Base-by-base conservation (phyloP, 2,113 vertebrate species). In the Equus quagga region DNA sequence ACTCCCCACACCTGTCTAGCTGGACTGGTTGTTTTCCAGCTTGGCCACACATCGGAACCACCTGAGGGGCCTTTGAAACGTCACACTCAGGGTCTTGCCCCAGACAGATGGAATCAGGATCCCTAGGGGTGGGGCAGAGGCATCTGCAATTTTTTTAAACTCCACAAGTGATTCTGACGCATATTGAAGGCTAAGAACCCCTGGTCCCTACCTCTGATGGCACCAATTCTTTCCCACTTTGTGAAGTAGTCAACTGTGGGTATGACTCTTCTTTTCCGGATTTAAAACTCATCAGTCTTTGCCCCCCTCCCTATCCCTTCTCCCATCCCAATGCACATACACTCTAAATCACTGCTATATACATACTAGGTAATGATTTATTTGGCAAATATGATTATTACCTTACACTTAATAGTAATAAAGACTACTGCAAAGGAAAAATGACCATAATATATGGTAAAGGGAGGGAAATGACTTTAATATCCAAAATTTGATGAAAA, bases 391-490 rank as follows among this genome's bases (percentile, higher is more conserved):
- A 17, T 31, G 69, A 79, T n/a, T 36, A 73, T 54, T 28, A 58
- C 15, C 28, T 36, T 44, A 28, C 12, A 44, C 51, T 79, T 56
- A 73, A n/a, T n/a, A 90, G 33, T 46, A 69, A 64, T 58, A 70
- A 26, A 64, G 31, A 78, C 31, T 70, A 19, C 41, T 21, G 15
- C 46, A 72, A 60, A 76, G 75, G 41, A 70, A 81, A 95, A 87
- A 31, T 24, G 3, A 46, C 24, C 23, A 41, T 15, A 41, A 9
- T 54, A 84, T 62, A 60, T 28, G 58, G 46, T 49, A 88, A 97
- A 83, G 46, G 23, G 12, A 83, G 54, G 69, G 28, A 72, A 84
- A 33, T 75, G 28, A 93, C 49, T 89, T 96, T 64, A 51, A 46
- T 10, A 75, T 62, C 14, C 65, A 46, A 83, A 70, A 94, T 75